A percentile compares a stretch with the other conserved stretches of the same genome.
These are phyloP conservation scores for Porites lutea DNA, from an alignment of 64 coral and sea anemone genomes.

Conservation along the genomic window DNA sequence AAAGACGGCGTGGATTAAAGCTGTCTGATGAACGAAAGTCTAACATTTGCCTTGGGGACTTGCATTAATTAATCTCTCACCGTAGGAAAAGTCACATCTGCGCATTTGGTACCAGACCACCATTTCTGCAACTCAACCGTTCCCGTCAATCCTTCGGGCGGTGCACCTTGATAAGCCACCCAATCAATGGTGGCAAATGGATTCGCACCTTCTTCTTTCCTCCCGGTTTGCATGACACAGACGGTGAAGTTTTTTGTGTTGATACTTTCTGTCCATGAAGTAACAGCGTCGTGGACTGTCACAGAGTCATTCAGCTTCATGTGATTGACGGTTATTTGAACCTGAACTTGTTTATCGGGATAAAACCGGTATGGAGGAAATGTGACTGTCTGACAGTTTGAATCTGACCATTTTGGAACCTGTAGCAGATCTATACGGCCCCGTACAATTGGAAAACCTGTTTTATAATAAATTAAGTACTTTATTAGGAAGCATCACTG, in stretches of 20 bases:
- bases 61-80: too few species aligned
- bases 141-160: background rate
- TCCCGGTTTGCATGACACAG: constrained; percentile 43
- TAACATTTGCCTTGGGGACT: too few species aligned
- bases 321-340: constrained; percentile 63
- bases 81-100: background rate
- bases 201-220: constrained; percentile 17
- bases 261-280: constrained; percentile 38
- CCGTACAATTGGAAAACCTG: constrained; percentile 55
- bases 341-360: constrained; percentile 52
- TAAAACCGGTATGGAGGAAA: constrained; percentile 37
- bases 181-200: constrained; percentile 47
- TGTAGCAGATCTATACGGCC: constrained; percentile 28
- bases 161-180: background rate
- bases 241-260: constrained; percentile 47
- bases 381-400: constrained; percentile 32
- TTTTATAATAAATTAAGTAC: too few species aligned
- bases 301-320: constrained; percentile 32
- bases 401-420: background rate
- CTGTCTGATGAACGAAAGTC: too few species aligned
- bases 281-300: constrained; percentile 31
- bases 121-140: constrained; percentile 7
- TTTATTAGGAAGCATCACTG: too few species aligned
- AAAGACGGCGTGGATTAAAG: too few species aligned
- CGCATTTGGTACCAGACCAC: too few species aligned